Percentiles rank a stretch among this genome's conserved stretches.
These are phyloP conservation scores for Pterobdella sp. DNA, from an alignment of 2,888 invertebrate species.

Conservation along the genomic window DNA sequence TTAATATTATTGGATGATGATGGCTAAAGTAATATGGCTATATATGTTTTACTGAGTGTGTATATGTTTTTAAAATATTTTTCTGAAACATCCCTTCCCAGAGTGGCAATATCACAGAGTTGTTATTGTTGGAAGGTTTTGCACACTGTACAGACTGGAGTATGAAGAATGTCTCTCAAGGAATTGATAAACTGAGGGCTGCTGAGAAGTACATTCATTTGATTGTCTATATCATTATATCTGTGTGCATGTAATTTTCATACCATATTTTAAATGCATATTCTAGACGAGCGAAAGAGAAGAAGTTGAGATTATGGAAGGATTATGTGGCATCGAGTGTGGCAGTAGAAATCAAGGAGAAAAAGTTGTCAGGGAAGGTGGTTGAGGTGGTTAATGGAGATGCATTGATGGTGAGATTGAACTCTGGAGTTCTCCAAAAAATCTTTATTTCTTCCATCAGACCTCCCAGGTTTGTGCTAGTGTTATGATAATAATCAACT, in stretches of 20 bases:
- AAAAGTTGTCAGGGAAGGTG: constrained; percentile 48
- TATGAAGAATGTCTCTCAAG: constrained; percentile 70
- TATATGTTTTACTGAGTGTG: neutral
- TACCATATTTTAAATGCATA: no score
- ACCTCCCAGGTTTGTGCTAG: constrained; percentile 67
- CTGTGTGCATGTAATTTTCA: neutral
- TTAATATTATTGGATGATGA: neutral
- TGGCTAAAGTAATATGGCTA: neutral
- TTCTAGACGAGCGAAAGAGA: constrained; percentile 71
- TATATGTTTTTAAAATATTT: constrained; percentile 4
- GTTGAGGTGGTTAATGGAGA: constrained; percentile 90
- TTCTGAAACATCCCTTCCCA: constrained; percentile 38
- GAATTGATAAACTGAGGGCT: constrained; percentile 71
- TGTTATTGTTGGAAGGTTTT: constrained; percentile 77
- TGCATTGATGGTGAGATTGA: constrained; percentile 73
- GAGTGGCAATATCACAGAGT: constrained; percentile 82
- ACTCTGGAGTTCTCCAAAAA: constrained; percentile 68
- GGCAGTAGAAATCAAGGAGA: constrained; percentile 46
- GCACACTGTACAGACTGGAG: constrained; percentile 91
- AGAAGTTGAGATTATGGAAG: constrained; percentile 78
- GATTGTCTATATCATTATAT: neutral
- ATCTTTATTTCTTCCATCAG: constrained; percentile 90
- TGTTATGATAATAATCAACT: neutral
- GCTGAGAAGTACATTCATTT: constrained; percentile 63
- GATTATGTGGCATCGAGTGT: constrained; percentile 62